phyloP scores from a whole-genome alignment of 1,140 invertebrate genomes.

The Artemia franciscana region DNA sequence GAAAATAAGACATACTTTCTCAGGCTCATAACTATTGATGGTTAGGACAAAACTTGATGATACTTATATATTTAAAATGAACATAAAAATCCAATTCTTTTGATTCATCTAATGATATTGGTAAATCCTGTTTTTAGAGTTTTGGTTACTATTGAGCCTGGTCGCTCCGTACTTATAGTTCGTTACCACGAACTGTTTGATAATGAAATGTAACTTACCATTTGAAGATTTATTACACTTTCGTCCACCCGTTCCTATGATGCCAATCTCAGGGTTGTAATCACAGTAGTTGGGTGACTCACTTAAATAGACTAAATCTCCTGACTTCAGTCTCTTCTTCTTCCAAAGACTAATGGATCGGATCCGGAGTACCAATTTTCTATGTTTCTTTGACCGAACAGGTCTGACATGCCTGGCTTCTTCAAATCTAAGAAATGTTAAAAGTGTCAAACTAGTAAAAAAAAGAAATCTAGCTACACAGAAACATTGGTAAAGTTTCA shows the following conservation, averaged over 20 bases:
- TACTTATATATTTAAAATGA: too few species aligned
- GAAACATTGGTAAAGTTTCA: too few species aligned
- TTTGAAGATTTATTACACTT: constrained; percentile 57
- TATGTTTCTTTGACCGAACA: constrained; percentile 3
- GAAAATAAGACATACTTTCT: too few species aligned
- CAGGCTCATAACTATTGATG: too few species aligned
- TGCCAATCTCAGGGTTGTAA: constrained; percentile 39
- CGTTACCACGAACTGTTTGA: too few species aligned
- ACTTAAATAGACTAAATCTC: constrained; percentile 69
- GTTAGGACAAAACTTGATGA: too few species aligned
- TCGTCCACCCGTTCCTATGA: constrained; percentile 59
- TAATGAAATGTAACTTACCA: constrained; percentile 32
- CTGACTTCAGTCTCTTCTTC: constrained; percentile 29
- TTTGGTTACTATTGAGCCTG: too few species aligned
- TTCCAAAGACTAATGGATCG: neutral
- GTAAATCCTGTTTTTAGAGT: too few species aligned
- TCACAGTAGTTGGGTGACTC: constrained; percentile 81
- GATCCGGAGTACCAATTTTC: neutral
- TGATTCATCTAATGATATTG: too few species aligned
- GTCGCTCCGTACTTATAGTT: too few species aligned
- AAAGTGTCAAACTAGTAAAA: neutral
- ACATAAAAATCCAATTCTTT: too few species aligned
- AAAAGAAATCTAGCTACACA: too few species aligned
- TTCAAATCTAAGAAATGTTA: neutral
- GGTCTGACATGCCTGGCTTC: constrained; percentile 13